These are phyloP conservation scores for Danio tinwini DNA, from an alignment of 2,797 vertebrate species.

Conservation along the genomic window DNA sequence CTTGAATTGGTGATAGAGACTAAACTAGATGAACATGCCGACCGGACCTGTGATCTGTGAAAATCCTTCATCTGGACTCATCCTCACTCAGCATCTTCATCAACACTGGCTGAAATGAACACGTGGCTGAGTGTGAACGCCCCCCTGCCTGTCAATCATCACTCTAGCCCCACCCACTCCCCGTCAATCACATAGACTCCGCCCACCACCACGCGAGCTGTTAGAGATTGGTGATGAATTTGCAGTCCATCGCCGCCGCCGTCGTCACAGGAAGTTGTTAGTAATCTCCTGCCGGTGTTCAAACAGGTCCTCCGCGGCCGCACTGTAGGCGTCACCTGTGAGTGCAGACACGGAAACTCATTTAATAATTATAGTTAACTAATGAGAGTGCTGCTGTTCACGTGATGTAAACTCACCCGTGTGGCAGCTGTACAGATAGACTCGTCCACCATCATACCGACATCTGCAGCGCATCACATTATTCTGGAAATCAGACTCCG, in stretches of 20 bases:
- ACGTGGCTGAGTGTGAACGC: background rate
- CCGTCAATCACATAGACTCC: slow-evolving; percentile 11
- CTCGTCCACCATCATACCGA: slow-evolving; percentile 89
- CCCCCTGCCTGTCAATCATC: slow-evolving; percentile 28
- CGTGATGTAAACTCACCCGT: slow-evolving; percentile 77
- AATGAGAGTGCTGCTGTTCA: background rate
- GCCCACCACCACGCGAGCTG: background rate
- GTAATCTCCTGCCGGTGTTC: slow-evolving; percentile 88
- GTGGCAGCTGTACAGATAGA: slow-evolving; percentile 93
- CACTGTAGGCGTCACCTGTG: slow-evolving; percentile 87
- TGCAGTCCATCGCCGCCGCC: slow-evolving; percentile 53
- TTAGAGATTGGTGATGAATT: background rate
- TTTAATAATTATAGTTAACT: background rate
- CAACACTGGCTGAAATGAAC: slow-evolving; percentile 5
- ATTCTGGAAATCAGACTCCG: slow-evolving; percentile 95
- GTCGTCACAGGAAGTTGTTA: slow-evolving; percentile 88
- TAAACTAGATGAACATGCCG: background rate
- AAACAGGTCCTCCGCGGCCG: slow-evolving; percentile 83
- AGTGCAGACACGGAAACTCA: background rate
- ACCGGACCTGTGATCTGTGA: background rate
- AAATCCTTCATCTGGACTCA: background rate
- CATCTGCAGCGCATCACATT: slow-evolving; percentile 93
- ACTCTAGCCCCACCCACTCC: slow-evolving; percentile 14
- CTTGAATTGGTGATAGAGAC: background rate
- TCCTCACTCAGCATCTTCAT: background rate